Evolutionary conservation across 2,888 invertebrate species (phyloP).

Genomic region (Marasmarcha lunaedactyla): DNA sequence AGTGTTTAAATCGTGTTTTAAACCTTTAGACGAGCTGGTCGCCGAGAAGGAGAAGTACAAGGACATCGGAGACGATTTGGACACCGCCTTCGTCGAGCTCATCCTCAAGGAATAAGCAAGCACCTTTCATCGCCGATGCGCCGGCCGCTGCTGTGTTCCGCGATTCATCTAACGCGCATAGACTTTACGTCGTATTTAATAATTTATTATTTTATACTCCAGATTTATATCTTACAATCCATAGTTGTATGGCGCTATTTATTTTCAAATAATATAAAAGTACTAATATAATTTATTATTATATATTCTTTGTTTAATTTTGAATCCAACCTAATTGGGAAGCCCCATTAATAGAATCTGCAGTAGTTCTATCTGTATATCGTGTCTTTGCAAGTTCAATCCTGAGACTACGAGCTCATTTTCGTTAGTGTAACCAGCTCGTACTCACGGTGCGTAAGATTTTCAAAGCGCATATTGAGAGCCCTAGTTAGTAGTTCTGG

Average conservation of each 20-base stretch:
- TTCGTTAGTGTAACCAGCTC: too few species aligned
- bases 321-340: too few species aligned
- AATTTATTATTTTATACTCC: constrained; percentile 60
- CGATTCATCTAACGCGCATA: constrained; percentile 46
- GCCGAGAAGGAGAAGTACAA: constrained; percentile 99
- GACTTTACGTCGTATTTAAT: constrained; percentile 34
- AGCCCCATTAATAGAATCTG: too few species aligned
- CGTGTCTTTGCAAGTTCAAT: too few species aligned
- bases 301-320: constrained; percentile 31
- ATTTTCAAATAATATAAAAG: constrained; percentile 57
- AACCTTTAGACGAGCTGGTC: constrained; percentile 87
- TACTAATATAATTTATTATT: constrained; percentile 60
- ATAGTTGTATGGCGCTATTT: constrained; percentile 64
- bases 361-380: too few species aligned
- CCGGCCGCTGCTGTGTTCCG: constrained; percentile 23
- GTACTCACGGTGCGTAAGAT: too few species aligned
- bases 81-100: constrained; percentile 97
- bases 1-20: too few species aligned
- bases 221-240: constrained; percentile 57
- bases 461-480: too few species aligned
- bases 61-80: constrained; percentile 99
- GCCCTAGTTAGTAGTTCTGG: too few species aligned
- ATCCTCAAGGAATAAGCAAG: constrained; percentile 76
- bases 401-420: too few species aligned
- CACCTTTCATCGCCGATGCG: constrained; percentile 3